These are phyloP conservation scores for Drosophila anomelani DNA, from an alignment of 2,888 invertebrate genomes.

Conservation along the genomic window DNA sequence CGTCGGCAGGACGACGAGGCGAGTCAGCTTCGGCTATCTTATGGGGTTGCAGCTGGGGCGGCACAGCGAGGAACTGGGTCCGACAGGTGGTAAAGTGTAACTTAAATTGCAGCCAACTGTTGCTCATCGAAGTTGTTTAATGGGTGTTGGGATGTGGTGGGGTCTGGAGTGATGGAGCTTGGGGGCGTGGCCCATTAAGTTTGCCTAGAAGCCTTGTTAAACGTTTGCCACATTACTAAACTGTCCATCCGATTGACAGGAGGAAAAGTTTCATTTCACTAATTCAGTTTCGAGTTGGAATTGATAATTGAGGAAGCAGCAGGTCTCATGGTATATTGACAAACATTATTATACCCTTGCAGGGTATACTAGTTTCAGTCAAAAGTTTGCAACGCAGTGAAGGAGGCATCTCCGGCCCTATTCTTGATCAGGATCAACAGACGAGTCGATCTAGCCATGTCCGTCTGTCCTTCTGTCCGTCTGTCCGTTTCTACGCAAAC, in stretches of 20 bases:
- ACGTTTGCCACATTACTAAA: slow-evolving; percentile 31
- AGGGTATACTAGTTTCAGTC: too few species aligned
- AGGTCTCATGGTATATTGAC: neutral
- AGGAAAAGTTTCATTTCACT: slow-evolving; percentile 30
- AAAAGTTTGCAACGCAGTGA: too few species aligned
- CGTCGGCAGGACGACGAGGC: slow-evolving; percentile 32
- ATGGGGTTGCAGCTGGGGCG: slow-evolving; percentile 6
- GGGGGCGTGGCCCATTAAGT: slow-evolving; percentile 34
- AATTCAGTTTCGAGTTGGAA: slow-evolving; percentile 31
- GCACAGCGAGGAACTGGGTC: slow-evolving; percentile 21
- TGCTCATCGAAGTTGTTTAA: slow-evolving; percentile 61
- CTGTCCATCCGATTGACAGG: slow-evolving; percentile 28
- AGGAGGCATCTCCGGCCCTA: too few species aligned
- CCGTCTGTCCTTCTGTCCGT: too few species aligned
- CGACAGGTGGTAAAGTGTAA: slow-evolving; percentile 65
- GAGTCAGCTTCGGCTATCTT: slow-evolving; percentile 37
- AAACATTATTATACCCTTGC: neutral
- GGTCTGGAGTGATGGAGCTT: neutral
- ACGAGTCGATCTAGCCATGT: too few species aligned
- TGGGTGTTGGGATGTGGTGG: neutral
- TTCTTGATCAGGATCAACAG: too few species aligned
- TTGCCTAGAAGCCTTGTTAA: slow-evolving; percentile 26
- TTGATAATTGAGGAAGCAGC: slow-evolving; percentile 8
- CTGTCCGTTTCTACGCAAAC: too few species aligned
- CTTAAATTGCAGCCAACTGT: slow-evolving; percentile 76